These are phyloP conservation scores for Apis cerana DNA, from an alignment of 1,140 invertebrate genomes.

Conservation along the genomic window DNA sequence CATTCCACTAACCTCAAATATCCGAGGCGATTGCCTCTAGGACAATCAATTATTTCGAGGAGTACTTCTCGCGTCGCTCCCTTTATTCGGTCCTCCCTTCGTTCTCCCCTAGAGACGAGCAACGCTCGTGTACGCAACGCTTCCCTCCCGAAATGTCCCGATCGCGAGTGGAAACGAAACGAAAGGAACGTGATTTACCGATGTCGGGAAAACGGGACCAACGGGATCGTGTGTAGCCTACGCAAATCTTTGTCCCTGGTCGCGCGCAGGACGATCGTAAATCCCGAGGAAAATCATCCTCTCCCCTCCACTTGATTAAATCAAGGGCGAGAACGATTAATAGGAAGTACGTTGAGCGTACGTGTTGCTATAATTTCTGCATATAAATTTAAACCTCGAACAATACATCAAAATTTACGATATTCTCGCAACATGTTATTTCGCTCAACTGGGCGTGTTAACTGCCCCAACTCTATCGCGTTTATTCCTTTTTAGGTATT, in stretches of 20 bases:
- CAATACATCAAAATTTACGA: constrained; percentile 23
- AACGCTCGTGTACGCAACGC: neutral
- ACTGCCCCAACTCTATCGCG: neutral
- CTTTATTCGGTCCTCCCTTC: constrained; percentile 10
- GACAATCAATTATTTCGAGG: constrained; percentile 42
- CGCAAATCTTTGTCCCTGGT: too few relatives aligned
- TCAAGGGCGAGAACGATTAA: neutral
- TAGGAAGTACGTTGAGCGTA: too few relatives aligned
- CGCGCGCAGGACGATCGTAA: neutral
- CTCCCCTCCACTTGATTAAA: too few relatives aligned
- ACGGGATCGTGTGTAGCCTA: neutral
- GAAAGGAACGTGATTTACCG: neutral
- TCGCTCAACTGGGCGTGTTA: constrained; percentile 6
- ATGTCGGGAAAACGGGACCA: neutral
- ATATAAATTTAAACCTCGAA: constrained; percentile 1
- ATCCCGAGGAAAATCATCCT: neutral
- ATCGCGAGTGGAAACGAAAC: constrained; percentile 27
- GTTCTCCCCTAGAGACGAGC: constrained; percentile 4
- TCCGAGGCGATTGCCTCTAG: constrained; percentile 21
- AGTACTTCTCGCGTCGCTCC: constrained; percentile 12
- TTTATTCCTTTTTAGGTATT: constrained; percentile 42
- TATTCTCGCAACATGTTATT: constrained; percentile 11
- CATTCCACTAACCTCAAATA: constrained; percentile 19
- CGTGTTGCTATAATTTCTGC: neutral
- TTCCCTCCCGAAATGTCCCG: constrained; percentile 30